Percentiles rank a stretch among this genome's conserved stretches.
Conservation (phyloP, 2,888 invertebrate genomes). For the Galerucella calmariensis region DNA sequence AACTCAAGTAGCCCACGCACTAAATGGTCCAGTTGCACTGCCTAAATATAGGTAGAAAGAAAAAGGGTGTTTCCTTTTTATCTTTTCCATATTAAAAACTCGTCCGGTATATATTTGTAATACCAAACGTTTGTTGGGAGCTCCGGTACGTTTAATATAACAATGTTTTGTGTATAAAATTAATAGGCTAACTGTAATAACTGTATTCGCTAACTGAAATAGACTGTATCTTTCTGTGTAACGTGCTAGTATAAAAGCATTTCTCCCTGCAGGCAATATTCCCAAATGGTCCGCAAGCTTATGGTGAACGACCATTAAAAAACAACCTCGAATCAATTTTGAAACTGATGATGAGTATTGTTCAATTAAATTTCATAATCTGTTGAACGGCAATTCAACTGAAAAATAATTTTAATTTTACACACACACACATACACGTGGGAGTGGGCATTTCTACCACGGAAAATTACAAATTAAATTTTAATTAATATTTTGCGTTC, state of each 20-base stretch:
- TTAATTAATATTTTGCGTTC: constrained; percentile 46
- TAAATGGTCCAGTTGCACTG: too few species aligned
- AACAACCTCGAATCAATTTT: constrained; percentile 48
- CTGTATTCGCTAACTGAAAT: not conserved
- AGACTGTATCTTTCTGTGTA: not conserved
- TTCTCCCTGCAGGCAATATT: constrained; percentile 11
- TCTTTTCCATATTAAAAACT: too few species aligned
- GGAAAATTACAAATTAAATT: constrained; percentile 50
- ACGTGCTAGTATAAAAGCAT: not conserved
- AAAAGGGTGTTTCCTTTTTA: too few species aligned
- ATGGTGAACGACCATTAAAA: constrained; percentile 28
- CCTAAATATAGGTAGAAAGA: too few species aligned
- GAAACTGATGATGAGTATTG: constrained; percentile 49
- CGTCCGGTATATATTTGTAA: too few species aligned
- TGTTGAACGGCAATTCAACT: constrained; percentile 48
- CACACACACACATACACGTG: constrained; percentile 28
- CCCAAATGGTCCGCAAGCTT: constrained; percentile 12
- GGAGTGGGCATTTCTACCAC: constrained; percentile 31
- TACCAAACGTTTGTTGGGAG: too few species aligned
- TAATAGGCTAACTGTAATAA: not conserved
- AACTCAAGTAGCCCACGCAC: too few species aligned
- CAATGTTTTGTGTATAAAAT: too few species aligned
- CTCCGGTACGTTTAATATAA: too few species aligned
- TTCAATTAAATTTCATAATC: constrained; percentile 51
- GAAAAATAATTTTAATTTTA: constrained; percentile 53